These are phyloP conservation scores for Heliconius melpomene DNA, from an alignment of 1,140 invertebrate genomes.

Conservation along the genomic window DNA sequence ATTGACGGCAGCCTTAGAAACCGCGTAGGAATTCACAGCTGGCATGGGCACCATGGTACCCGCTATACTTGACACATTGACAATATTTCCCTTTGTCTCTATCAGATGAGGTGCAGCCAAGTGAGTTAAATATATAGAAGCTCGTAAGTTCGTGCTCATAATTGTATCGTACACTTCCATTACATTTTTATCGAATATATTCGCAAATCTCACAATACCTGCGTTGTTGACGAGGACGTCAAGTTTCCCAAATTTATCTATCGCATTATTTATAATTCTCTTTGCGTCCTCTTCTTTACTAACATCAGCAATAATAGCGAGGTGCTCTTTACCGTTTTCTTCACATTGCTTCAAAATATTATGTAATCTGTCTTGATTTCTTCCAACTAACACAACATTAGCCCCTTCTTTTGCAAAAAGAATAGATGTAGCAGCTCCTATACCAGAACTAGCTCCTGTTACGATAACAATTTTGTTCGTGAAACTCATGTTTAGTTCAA, in stretches of 20 bases:
- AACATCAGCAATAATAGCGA: constrained; percentile 83
- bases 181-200: constrained; percentile 8
- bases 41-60: background rate
- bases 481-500: constrained; percentile 35
- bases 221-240: constrained; percentile 18
- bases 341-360: constrained; percentile 83
- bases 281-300: constrained; percentile 83
- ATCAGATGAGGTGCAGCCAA: constrained; percentile 33
- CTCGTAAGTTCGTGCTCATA: constrained; percentile 36
- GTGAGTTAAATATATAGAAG: constrained; percentile 21
- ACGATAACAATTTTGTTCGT: constrained; percentile 73
- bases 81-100: constrained; percentile 41
- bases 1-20: constrained; percentile 36
- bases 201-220: background rate
- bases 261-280: constrained; percentile 81
- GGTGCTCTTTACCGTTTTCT: constrained; percentile 67
- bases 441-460: constrained; percentile 92
- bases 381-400: constrained; percentile 85
- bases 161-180: constrained; percentile 29
- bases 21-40: background rate
- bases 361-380: constrained; percentile 83
- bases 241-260: constrained; percentile 46
- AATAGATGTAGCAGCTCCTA: constrained; percentile 89
- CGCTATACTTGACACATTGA: constrained; percentile 40
- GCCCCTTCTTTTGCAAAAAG: constrained; percentile 88